These are phyloP conservation scores for Lepus oiostolus DNA, from an alignment of 2,797 vertebrate species.

Conservation along the genomic window DNA sequence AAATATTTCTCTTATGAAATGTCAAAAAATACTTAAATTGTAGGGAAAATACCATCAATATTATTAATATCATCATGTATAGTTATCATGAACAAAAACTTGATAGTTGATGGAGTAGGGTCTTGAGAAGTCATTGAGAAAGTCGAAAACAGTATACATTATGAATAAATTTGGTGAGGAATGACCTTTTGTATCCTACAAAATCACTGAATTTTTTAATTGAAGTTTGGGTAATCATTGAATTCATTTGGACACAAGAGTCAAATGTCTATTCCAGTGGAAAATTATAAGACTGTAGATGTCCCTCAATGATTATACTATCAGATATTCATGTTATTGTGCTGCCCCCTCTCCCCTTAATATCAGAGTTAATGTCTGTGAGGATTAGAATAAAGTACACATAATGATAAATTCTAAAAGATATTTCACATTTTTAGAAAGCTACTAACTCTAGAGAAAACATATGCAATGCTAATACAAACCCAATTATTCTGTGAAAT, in stretches of 20 bases:
- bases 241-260: background rate
- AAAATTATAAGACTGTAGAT: background rate
- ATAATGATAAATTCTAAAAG: background rate
- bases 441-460: background rate
- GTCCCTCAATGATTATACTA: background rate
- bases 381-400: background rate
- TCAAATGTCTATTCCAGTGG: background rate
- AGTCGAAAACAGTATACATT: background rate
- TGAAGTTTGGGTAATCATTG: background rate
- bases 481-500: background rate
- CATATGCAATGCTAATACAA: background rate
- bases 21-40: background rate
- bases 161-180: background rate
- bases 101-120: background rate
- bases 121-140: background rate
- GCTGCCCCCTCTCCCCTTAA: background rate
- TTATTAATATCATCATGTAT: background rate
- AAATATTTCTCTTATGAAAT: background rate
- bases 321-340: background rate
- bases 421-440: background rate
- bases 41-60: background rate
- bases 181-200: background rate
- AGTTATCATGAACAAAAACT: background rate
- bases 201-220: slow-evolving; percentile 12
- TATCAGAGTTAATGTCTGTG: background rate